A percentile compares a stretch with the other conserved stretches of the same genome.
Evolutionary conservation across 2,797 vertebrate genomes (phyloP).

Genomic region (Cephalopachus bancanus): DNA sequence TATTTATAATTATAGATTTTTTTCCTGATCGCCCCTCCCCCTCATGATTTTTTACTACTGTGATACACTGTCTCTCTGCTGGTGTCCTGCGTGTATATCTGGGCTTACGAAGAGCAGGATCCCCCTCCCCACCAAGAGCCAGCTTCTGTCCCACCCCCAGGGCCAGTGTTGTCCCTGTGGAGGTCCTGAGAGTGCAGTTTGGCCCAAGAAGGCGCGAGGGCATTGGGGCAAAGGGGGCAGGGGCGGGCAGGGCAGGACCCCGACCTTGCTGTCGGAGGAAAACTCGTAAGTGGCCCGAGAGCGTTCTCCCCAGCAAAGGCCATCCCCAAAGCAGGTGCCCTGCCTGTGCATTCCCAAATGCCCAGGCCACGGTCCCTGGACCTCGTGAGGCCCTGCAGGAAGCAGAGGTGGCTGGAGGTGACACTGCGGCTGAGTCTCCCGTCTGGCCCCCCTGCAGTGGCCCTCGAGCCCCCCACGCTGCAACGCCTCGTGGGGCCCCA

Average conservation of each 20-base stretch:
- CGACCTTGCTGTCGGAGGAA: neutral
- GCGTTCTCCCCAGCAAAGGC: neutral
- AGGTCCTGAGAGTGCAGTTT: neutral
- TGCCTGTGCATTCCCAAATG: fast-evolving
- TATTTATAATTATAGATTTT: no score
- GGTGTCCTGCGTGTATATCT: fast-evolving
- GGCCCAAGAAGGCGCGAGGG: no score
- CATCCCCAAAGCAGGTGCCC: fast-evolving
- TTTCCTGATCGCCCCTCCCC: no score
- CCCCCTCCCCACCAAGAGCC: neutral
- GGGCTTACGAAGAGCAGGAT: fast-evolving
- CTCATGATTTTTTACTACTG: fast-evolving
- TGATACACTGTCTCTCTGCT: fast-evolving
- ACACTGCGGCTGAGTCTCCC: fast-evolving
- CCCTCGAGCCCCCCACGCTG: neutral
- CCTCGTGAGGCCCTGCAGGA: neutral
- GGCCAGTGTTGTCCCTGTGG: neutral
- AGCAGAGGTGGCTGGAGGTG: fast-evolving
- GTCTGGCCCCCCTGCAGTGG: neutral
- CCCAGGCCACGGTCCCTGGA: fast-evolving
- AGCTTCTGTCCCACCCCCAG: fast-evolving
- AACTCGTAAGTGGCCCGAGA: fast-evolving
- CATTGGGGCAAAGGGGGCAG: neutral
- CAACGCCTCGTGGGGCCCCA: neutral
- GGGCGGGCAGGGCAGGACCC: neutral